A percentile compares a stretch with the other conserved stretches of the same genome.
These are phyloP conservation scores for Pachyseris speciosa DNA, from an alignment of 64 coral and sea anemone species.

Conservation along the genomic window DNA sequence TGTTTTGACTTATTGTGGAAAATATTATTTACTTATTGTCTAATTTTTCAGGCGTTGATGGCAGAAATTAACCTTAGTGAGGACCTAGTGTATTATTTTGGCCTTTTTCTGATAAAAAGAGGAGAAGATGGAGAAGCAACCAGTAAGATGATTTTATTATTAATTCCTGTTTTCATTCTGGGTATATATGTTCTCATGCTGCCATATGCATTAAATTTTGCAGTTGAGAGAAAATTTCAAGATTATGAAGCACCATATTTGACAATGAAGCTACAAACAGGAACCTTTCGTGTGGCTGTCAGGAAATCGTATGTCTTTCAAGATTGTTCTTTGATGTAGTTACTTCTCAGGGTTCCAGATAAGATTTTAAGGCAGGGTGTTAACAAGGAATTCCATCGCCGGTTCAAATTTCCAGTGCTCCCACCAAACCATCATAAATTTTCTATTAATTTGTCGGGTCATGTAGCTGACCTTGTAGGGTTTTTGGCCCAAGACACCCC, in stretches of 20 bases:
- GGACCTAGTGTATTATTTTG: conserved; percentile 86
- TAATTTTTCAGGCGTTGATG: conserved; percentile 78
- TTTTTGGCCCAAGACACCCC: too few relatives aligned
- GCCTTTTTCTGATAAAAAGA: conserved; percentile 88
- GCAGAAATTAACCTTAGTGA: conserved; percentile 85
- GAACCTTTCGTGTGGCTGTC: conserved; percentile 86
- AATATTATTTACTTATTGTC: not conserved
- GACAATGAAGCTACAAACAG: conserved; percentile 51
- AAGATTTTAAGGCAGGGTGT: too few relatives aligned
- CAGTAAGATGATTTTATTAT: conserved; percentile 61
- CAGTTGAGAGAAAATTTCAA: conserved; percentile 92
- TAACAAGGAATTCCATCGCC: too few relatives aligned
- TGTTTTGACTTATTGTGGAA: too few relatives aligned
- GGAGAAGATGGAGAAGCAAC: conserved; percentile 83
- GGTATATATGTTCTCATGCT: not conserved
- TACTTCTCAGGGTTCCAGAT: not conserved
- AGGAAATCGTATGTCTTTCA: conserved; percentile 81
- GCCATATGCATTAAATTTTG: not conserved
- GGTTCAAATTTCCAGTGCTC: too few relatives aligned
- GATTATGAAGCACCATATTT: conserved; percentile 93
- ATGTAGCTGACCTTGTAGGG: too few relatives aligned
- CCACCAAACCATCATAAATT: too few relatives aligned
- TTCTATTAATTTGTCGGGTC: too few relatives aligned
- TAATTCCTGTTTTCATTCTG: not conserved
- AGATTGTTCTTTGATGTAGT: not conserved